Conservation (phyloP, 2,797 vertebrate species). For the Halcyon badia region DNA sequence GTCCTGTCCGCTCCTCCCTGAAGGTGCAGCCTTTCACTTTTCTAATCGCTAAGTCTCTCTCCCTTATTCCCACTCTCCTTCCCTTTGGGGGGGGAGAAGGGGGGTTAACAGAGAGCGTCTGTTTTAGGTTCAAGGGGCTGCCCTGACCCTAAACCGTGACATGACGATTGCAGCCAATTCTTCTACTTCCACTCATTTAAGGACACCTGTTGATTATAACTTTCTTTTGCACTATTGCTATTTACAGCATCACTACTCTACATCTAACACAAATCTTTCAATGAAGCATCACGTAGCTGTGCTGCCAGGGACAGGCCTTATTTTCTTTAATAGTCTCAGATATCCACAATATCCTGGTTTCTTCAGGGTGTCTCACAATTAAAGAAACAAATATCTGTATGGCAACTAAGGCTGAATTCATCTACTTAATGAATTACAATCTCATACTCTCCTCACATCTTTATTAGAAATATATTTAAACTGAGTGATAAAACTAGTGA, state of each 20-base stretch:
- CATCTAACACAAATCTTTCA: background rate
- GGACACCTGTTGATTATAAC: background rate
- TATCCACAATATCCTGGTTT: background rate
- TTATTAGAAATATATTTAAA: background rate
- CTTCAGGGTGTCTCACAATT: background rate
- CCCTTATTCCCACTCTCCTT: too few relatives aligned
- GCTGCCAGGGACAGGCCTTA: background rate
- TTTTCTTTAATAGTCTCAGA: background rate
- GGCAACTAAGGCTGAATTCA: background rate
- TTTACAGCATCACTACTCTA: background rate
- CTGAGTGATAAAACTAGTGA: background rate
- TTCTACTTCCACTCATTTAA: background rate
- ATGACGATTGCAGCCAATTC: background rate
- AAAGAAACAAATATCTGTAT: slow-evolving; percentile 46
- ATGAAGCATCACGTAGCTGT: accelerated
- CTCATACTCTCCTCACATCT: background rate
- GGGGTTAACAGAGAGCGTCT: too few relatives aligned
- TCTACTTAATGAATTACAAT: background rate
- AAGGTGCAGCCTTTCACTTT: too few relatives aligned
- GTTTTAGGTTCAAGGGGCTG: too few relatives aligned
- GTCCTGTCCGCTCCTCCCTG: too few relatives aligned
- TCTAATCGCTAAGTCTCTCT: too few relatives aligned
- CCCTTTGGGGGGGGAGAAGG: too few relatives aligned
- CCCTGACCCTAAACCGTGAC: too few relatives aligned
- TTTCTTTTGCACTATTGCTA: background rate